A percentile compares a stretch with the other conserved stretches of the same genome.
phyloP scores from a whole-genome alignment of 2,113 vertebrate species.

The Muntiacus reevesi region DNA sequence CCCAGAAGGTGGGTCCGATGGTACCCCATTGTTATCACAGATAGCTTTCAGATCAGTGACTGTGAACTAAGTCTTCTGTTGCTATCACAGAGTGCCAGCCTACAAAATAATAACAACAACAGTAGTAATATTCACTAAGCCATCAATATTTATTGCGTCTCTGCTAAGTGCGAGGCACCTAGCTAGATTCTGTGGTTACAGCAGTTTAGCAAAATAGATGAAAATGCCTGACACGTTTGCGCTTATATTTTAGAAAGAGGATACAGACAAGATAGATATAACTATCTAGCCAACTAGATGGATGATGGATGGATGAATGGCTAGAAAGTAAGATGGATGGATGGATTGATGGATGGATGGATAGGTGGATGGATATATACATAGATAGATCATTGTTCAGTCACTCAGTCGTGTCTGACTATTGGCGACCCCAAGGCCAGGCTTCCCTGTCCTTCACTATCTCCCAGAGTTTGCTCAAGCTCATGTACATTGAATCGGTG shows the following conservation, averaged over 20 bases:
- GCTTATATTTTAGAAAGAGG: not conserved
- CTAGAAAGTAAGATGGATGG: not conserved
- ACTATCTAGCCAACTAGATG: not conserved
- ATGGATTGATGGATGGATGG: too few species aligned
- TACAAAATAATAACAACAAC: not conserved
- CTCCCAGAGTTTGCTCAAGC: not conserved
- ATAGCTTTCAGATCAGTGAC: not conserved
- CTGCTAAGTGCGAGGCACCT: not conserved
- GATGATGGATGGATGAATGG: too few species aligned
- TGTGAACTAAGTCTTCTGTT: not conserved
- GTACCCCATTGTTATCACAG: not conserved
- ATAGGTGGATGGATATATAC: not conserved
- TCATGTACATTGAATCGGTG: not conserved
- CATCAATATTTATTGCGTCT: not conserved
- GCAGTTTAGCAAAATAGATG: not conserved
- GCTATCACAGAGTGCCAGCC: not conserved
- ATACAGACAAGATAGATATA: not conserved
- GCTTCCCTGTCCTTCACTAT: not conserved
- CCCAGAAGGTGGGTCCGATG: not conserved
- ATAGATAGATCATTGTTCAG: accelerated
- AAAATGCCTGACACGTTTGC: not conserved
- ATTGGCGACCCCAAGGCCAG: not conserved
- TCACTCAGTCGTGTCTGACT: not conserved
- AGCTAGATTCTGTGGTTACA: not conserved
- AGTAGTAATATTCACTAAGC: not conserved